These are phyloP conservation scores for Onychomys torridus DNA, from an alignment of 2,797 vertebrate genomes.

Conservation along the genomic window DNA sequence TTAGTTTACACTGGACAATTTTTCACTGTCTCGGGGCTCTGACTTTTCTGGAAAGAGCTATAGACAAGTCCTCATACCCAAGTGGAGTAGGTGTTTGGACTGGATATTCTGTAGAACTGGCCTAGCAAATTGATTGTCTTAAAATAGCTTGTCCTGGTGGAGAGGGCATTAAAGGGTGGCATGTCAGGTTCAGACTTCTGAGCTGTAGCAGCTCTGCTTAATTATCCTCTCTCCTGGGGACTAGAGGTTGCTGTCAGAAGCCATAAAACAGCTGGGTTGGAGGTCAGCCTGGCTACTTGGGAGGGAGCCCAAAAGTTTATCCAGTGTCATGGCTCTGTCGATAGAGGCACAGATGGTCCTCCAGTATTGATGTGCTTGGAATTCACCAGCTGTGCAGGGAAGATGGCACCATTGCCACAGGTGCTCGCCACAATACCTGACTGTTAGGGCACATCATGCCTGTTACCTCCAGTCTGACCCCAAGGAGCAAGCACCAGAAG, in stretches of 20 bases:
- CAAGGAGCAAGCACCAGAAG: background rate
- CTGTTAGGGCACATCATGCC: too few relatives aligned
- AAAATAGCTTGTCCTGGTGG: background rate
- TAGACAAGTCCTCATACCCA: background rate
- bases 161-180: background rate
- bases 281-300: background rate
- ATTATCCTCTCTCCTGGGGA: background rate
- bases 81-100: fast-evolving
- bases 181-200: background rate
- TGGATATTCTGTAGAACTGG: background rate
- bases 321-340: background rate
- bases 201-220: background rate
- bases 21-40: background rate
- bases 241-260: background rate
- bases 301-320: background rate
- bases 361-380: too few relatives aligned
- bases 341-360: background rate
- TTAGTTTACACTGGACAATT: background rate
- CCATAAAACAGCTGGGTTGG: background rate
- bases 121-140: background rate
- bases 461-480: background rate
- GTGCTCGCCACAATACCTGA: background rate
- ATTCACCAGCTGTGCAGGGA: background rate
- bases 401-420: background rate
- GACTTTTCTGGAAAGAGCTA: constrained; percentile 5